A percentile compares a stretch with the other conserved stretches of the same genome.
Evolutionary conservation across 1,140 invertebrate genomes (phyloP).

Genomic region (Trypoxylus dichotomus): DNA sequence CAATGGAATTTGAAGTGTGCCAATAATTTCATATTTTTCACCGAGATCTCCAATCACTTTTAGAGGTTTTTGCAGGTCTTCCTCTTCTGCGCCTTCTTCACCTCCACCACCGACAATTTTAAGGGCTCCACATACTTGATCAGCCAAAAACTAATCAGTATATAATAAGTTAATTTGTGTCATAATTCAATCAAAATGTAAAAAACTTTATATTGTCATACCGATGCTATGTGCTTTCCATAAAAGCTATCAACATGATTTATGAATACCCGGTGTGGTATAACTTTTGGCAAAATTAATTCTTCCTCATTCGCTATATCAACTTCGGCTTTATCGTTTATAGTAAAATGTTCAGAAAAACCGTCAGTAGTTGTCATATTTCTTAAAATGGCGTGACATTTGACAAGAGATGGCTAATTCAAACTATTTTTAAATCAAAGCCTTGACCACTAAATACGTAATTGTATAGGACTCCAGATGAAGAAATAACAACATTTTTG

Average conservation of each 20-base stretch:
- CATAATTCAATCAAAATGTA: not conserved
- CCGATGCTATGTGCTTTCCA: constrained; percentile 39
- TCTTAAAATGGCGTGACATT: not conserved
- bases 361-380: constrained; percentile 18
- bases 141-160: constrained; percentile 34
- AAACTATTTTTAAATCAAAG: not conserved
- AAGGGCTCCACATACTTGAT: constrained; percentile 32
- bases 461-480: not conserved
- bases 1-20: constrained; percentile 35
- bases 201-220: constrained; percentile 28
- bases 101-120: constrained; percentile 25
- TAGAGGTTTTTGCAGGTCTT: constrained; percentile 48
- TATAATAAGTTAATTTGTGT: constrained; percentile 7
- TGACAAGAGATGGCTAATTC: not conserved
- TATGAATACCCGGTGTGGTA: constrained; percentile 39
- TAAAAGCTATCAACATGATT: constrained; percentile 44
- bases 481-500: not conserved
- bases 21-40: constrained; percentile 44
- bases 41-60: constrained; percentile 23
- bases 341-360: not conserved
- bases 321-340: not conserved
- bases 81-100: constrained; percentile 35
- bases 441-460: not conserved
- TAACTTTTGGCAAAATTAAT: constrained; percentile 23
- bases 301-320: not conserved